Conservation (phyloP, 1,140 invertebrate species). For the Elymnias hypermnestra region DNA sequence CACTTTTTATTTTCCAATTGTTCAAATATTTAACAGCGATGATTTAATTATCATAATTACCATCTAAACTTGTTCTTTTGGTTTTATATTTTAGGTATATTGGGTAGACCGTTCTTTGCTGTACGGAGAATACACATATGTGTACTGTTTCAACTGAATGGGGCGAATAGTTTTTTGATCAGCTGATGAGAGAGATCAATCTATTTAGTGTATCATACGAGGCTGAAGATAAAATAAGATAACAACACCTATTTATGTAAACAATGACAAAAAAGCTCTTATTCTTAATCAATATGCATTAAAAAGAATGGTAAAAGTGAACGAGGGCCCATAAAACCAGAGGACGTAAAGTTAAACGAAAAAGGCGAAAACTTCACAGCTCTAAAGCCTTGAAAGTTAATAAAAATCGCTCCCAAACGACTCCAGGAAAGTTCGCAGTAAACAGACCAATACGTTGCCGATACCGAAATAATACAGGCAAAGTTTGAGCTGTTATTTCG, state of each 20-base stretch:
- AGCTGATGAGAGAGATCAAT: no score
- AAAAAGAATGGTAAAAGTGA: conserved; percentile 36
- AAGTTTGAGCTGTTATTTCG: background rate
- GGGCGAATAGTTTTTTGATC: no score
- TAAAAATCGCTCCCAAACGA: conserved; percentile 67
- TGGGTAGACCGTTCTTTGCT: background rate
- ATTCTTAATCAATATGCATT: conserved; percentile 28
- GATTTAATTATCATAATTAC: conserved; percentile 35
- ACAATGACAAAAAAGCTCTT: conserved; percentile 3
- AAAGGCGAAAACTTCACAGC: conserved; percentile 20
- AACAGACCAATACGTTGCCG: conserved; percentile 51
- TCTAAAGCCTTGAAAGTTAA: conserved; percentile 49
- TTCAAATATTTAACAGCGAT: conserved; percentile 38
- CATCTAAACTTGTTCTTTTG: conserved; percentile 9
- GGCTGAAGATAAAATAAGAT: no score
- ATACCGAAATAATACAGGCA: conserved; percentile 27
- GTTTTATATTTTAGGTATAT: background rate
- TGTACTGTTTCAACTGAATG: no score
- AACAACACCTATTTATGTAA: no score
- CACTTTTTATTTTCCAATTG: conserved; percentile 43
- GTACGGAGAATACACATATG: no score
- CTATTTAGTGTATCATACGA: no score
- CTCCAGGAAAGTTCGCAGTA: conserved; percentile 47
- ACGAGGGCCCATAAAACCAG: conserved; percentile 40
- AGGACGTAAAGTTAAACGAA: conserved; percentile 39